A percentile compares a stretch with the other conserved stretches of the same genome.
phyloP scores from a whole-genome alignment of 2,113 vertebrate genomes.

The Hippocampus comes region DNA sequence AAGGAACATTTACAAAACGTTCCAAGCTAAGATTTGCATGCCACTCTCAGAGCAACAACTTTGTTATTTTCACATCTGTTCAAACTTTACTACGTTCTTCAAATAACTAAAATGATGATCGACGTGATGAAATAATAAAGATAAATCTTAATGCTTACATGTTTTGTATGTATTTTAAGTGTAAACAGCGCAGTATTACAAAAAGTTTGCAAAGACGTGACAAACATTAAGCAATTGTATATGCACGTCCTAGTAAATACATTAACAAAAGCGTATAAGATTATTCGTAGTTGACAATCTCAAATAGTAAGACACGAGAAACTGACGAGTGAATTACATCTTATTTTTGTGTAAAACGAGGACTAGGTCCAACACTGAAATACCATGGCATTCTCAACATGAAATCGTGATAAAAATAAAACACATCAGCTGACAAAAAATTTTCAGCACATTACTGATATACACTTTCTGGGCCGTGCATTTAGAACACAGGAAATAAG shows the following conservation, averaged over 20 bases:
- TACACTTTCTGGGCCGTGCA: no score
- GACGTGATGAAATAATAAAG: no score
- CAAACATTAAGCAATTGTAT: neutral
- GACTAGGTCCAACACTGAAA: neutral
- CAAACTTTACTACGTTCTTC: neutral
- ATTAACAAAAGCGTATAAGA: neutral
- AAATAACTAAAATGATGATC: neutral
- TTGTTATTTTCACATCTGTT: neutral
- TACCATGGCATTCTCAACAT: neutral
- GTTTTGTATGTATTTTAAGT: no score
- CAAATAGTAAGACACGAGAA: neutral
- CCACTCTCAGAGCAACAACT: neutral
- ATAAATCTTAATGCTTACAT: no score
- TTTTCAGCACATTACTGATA: neutral
- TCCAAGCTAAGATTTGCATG: neutral
- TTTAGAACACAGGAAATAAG: neutral
- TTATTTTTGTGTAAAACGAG: neutral
- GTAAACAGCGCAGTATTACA: neutral
- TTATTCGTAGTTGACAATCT: neutral
- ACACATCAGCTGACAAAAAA: neutral
- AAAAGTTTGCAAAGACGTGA: no score
- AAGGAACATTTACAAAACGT: neutral
- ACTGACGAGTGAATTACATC: neutral
- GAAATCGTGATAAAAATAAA: neutral
- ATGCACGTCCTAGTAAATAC: neutral